Percentiles rank a stretch among this genome's conserved stretches.
Conservation (phyloP, 1,140 invertebrate genomes). For the honey bee (Apis mellifera) region Amel_HAv3.1 CM009941.2:13643501-13644000, state of each 20-base stretch:
- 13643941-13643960: slow-evolving; percentile 64
- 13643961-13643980: slow-evolving; percentile 56
- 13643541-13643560: slow-evolving; percentile 57
- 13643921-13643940: not conserved
- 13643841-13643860: slow-evolving; percentile 57
- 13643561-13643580: slow-evolving; percentile 45
- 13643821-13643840: slow-evolving; percentile 59
- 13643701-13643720: slow-evolving; percentile 15
- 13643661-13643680: slow-evolving; percentile 56
- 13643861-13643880: not conserved
- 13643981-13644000: slow-evolving; percentile 67
- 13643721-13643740: not conserved
- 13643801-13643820: slow-evolving; percentile 26
- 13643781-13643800: not conserved
- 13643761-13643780: not conserved
- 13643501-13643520: not conserved
- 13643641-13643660: slow-evolving; percentile 45
- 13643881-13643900: not conserved
- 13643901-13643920: not conserved
- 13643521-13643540: slow-evolving; percentile 61
- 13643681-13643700: slow-evolving; percentile 49
- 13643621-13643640: slow-evolving; percentile 57
- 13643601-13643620: slow-evolving; percentile 57
- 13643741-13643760: not conserved
- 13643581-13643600: slow-evolving; percentile 62